Percentiles rank a stretch among this genome's conserved stretches.
phyloP scores from a whole-genome alignment of 2,797 vertebrate species.

The Amniataba percoides region DNA sequence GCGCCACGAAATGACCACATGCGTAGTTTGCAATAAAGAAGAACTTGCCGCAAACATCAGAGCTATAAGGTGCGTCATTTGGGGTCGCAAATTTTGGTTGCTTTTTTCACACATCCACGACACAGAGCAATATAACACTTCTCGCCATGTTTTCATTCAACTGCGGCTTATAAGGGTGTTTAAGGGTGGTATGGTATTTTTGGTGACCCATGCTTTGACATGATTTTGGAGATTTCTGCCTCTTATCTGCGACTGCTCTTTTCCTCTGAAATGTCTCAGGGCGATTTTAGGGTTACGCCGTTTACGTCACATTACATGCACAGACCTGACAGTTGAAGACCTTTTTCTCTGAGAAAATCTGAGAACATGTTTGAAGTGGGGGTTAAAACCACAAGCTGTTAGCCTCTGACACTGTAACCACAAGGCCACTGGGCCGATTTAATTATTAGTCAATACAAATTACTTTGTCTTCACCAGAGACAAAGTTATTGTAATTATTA shows the following conservation, averaged over 20 bases:
- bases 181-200: slow-evolving; percentile 14
- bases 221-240: slow-evolving; percentile 26
- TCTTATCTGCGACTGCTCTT: slow-evolving; percentile 26
- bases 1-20: background rate
- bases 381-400: slow-evolving; percentile 51
- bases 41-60: slow-evolving; percentile 12
- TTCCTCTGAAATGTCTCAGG: slow-evolving; percentile 43
- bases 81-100: slow-evolving; percentile 18
- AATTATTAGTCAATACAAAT: slow-evolving; percentile 71
- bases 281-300: slow-evolving; percentile 32
- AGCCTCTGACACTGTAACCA: slow-evolving; percentile 49
- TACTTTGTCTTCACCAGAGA: slow-evolving; percentile 46
- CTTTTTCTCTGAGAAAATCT: slow-evolving; percentile 43
- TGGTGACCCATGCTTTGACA: slow-evolving; percentile 3
- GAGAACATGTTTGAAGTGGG: slow-evolving; percentile 29
- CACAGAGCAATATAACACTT: slow-evolving; percentile 6
- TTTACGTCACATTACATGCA: slow-evolving; percentile 55
- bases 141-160: slow-evolving; percentile 14
- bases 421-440: slow-evolving; percentile 52
- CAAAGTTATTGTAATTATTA: slow-evolving; percentile 63
- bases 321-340: slow-evolving; percentile 58
- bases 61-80: slow-evolving; percentile 18
- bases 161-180: background rate
- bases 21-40: background rate
- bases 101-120: slow-evolving; percentile 5